Evolutionary conservation across 2,113 vertebrate species (phyloP), one percentile per base, ranked within the genome.

Genomic region (Balaenoptera acutorostrata): DNA sequence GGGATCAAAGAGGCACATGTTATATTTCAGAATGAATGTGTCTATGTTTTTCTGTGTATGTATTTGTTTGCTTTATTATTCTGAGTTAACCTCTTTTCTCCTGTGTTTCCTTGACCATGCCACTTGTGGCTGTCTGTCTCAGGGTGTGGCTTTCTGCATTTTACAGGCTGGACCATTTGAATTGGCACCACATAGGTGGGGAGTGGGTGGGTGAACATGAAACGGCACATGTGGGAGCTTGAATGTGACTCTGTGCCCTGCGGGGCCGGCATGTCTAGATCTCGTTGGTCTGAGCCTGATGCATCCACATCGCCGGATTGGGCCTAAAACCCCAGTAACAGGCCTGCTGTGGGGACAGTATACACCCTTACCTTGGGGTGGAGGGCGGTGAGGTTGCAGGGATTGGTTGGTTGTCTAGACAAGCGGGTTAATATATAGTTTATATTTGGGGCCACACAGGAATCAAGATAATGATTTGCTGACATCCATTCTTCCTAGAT

Each of bases 381-480:
- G 23, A n/a, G 57, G 27, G 27, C 25, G 0, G 23, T 33, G 39
- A 6, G 12, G 52, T 36, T 17, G 4, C 3, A 14, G 68, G 23
- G 41, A 6, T 15, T 49, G 20, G 36, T 17, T 33, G 12, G 29
- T 85, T 81, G 6, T 69, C 11, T 39, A 10, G 57, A 66, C n/a
- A 69, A 23, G 74, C 71, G 69, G 57, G 46, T 64, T 75, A 81
- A 33, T 74, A 31, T 46, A 14, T 39, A 52, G 52, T 63, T 81
- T 80, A 4, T 75, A 69, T 81, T 74, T 89, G 68, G 41, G 55
- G 25, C 23, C 25, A 68, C 33, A 17, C 11, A 49, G 72, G 64
- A 89, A 78, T 95, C 64, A 77, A 69, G 68, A 75, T 80, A 52
- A 49, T 90, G 80, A 74, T 80, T 89, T 49, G 25, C 61, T 87